phyloP scores from a whole-genome alignment of 1,140 invertebrate genomes.

The Vanessa tameamea region DNA sequence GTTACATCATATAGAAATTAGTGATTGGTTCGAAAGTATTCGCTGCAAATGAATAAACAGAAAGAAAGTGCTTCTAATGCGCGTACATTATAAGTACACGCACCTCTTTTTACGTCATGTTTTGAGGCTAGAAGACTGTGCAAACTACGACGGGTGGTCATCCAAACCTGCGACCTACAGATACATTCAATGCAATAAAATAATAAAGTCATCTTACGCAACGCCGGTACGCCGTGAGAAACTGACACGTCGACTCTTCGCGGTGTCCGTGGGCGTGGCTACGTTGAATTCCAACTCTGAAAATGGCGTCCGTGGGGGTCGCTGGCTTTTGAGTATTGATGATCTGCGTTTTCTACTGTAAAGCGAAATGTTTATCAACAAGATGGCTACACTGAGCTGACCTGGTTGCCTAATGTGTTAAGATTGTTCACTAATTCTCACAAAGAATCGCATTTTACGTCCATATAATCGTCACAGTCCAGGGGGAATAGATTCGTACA shows the following conservation, averaged over 20 bases:
- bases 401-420: constrained; percentile 55
- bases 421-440: constrained; percentile 86
- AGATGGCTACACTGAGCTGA: no score
- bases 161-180: no score
- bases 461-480: constrained; percentile 77
- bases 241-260: constrained; percentile 69
- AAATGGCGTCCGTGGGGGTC: constrained; percentile 63
- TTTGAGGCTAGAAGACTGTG: no score
- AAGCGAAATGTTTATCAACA: constrained; percentile 9
- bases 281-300: constrained; percentile 70
- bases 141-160: no score
- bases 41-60: no score
- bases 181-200: no score
- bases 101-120: no score
- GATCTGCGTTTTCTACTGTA: constrained; percentile 69
- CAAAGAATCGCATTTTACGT: constrained; percentile 86
- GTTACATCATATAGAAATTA: no score
- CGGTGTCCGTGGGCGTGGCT: constrained; percentile 62
- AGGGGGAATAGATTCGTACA: constrained; percentile 88
- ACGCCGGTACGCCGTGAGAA: constrained; percentile 67
- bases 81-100: no score
- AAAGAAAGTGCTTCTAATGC: no score
- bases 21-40: no score
- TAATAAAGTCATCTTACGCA: constrained; percentile 53
- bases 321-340: constrained; percentile 69